phyloP scores from a whole-genome alignment of 2,113 vertebrate genomes.

The Oreochromis tanganicae region DNA sequence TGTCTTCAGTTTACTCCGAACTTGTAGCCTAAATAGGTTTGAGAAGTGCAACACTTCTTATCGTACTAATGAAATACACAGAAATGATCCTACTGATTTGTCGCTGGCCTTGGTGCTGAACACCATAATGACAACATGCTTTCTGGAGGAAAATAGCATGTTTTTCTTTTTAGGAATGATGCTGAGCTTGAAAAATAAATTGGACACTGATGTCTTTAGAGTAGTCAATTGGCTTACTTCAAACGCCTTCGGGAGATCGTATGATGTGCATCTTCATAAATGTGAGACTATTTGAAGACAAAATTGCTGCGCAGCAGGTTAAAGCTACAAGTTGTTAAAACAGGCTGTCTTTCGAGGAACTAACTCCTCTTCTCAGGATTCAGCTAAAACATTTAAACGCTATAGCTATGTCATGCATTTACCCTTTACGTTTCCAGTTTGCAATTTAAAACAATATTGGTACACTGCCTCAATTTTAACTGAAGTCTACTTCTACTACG shows the following conservation, averaged over 20 bases:
- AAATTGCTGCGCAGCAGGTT: not conserved
- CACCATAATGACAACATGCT: not conserved
- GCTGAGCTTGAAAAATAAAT: not conserved
- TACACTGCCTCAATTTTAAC: not conserved
- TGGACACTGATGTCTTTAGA: not conserved
- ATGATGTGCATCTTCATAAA: not conserved
- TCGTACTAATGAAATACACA: not conserved
- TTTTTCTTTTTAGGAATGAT: not conserved
- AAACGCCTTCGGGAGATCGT: not conserved
- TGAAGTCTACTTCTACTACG: rapidly evolving
- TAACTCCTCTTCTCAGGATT: not conserved
- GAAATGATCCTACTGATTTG: not conserved
- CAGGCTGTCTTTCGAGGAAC: not conserved
- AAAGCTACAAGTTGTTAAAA: not conserved
- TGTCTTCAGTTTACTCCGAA: not conserved
- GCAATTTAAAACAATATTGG: not conserved
- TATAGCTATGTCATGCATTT: not conserved
- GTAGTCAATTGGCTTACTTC: not conserved
- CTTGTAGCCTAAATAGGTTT: not conserved
- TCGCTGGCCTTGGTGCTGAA: conserved; percentile 38
- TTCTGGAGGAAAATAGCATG: not conserved
- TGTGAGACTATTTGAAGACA: not conserved
- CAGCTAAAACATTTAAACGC: not conserved
- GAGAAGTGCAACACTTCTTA: not conserved
- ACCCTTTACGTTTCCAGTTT: not conserved